Conservation (phyloP, 2,113 vertebrate genomes). For the Irena cyanogastra region DNA sequence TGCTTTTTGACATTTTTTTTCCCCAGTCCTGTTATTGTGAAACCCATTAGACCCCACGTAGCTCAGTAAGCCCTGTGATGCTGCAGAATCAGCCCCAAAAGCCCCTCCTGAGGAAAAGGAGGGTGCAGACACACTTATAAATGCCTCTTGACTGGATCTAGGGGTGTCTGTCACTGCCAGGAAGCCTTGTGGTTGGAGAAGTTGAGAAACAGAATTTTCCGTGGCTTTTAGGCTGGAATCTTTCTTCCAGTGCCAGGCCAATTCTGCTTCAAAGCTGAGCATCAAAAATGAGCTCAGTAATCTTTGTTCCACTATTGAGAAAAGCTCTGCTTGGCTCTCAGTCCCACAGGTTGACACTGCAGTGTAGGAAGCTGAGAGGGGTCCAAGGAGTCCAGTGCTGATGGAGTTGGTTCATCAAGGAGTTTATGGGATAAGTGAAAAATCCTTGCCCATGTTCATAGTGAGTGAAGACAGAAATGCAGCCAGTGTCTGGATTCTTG, state of each 20-base stretch:
- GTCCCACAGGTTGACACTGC: background rate
- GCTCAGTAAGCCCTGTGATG: background rate
- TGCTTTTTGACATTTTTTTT: background rate
- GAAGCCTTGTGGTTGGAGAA: background rate
- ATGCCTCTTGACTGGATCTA: background rate
- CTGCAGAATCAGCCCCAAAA: background rate
- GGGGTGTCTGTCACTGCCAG: background rate
- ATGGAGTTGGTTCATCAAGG: background rate
- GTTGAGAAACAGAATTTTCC: background rate
- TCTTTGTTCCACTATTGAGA: background rate
- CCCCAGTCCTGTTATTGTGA: background rate
- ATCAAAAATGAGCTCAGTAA: background rate
- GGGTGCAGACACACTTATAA: accelerated
- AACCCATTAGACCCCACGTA: accelerated
- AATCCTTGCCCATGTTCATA: background rate
- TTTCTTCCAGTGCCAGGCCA: background rate
- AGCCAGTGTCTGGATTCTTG: background rate
- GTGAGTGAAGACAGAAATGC: background rate
- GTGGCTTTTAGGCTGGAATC: background rate
- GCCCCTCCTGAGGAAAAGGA: background rate
- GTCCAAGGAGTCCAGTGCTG: background rate
- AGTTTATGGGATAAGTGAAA: background rate
- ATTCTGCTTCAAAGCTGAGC: background rate
- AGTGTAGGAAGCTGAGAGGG: background rate
- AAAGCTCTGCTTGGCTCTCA: background rate